A percentile compares a stretch with the other conserved stretches of the same genome.
Conservation (phyloP, 2,113 vertebrate species). For the Rhadina sibilatrix region DNA sequence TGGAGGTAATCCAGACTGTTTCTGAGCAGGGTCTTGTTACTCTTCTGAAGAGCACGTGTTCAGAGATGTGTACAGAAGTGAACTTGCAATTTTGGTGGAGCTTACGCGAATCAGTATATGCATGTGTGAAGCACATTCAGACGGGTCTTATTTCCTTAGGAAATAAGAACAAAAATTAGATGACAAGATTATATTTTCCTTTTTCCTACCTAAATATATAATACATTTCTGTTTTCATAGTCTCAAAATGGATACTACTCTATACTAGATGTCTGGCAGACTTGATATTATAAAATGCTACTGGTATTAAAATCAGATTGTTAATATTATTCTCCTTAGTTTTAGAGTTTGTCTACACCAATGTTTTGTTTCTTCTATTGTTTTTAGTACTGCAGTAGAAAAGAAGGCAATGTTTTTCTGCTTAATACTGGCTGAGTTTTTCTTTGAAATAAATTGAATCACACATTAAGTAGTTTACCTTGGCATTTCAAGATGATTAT, state of each 20-base stretch:
- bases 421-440: not conserved
- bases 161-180: not conserved
- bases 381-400: not conserved
- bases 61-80: not conserved
- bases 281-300: not conserved
- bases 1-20: not conserved
- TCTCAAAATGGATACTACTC: not conserved
- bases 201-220: not conserved
- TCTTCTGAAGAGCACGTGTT: not conserved
- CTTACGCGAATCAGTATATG: not conserved
- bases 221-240: not conserved
- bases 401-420: not conserved
- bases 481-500: not conserved
- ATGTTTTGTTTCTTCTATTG: not conserved
- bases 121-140: not conserved
- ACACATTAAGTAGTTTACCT: not conserved
- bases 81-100: not conserved
- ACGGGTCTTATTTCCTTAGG: not conserved
- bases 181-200: not conserved
- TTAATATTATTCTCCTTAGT: not conserved
- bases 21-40: not conserved
- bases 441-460: not conserved
- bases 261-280: not conserved
- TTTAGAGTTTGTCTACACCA: not conserved
- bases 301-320: not conserved